phyloP scores from a whole-genome alignment of 2,113 vertebrate species.

The Microcebus ravelobensis region DNA sequence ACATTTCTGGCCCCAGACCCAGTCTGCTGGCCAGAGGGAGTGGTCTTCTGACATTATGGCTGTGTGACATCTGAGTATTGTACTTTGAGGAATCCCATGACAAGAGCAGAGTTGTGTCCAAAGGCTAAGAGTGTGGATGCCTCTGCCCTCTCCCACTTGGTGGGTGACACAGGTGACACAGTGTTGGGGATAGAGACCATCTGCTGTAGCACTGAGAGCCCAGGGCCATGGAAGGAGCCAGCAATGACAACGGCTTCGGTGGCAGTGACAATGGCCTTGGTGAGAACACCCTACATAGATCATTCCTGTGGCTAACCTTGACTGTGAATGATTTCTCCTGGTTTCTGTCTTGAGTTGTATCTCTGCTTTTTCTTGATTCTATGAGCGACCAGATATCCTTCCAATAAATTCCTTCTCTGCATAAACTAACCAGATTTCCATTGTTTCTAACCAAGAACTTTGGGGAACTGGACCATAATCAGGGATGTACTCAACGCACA shows the following conservation, averaged over 20 bases:
- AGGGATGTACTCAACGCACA: not conserved
- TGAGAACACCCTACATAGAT: not conserved
- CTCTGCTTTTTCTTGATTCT: not conserved
- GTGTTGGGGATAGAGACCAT: too few species aligned
- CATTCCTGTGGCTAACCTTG: not conserved
- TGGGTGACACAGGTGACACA: not conserved
- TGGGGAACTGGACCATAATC: not conserved
- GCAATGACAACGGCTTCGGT: fast-evolving
- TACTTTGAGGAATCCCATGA: not conserved
- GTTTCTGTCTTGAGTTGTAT: not conserved
- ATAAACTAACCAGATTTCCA: not conserved
- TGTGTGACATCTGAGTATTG: not conserved
- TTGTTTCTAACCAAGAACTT: not conserved
- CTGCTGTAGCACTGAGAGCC: not conserved
- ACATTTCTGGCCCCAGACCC: not conserved
- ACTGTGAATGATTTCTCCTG: not conserved
- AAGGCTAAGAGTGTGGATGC: not conserved
- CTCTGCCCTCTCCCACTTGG: fast-evolving
- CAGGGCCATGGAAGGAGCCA: not conserved
- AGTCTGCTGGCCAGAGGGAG: not conserved
- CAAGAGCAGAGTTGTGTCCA: not conserved
- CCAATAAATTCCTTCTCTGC: not conserved
- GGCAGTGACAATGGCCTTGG: not conserved
- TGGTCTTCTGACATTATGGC: not conserved
- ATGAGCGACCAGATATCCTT: not conserved